Evolutionary conservation across 2,797 vertebrate genomes (phyloP).

Genomic region (Apodemus agrarius): DNA sequence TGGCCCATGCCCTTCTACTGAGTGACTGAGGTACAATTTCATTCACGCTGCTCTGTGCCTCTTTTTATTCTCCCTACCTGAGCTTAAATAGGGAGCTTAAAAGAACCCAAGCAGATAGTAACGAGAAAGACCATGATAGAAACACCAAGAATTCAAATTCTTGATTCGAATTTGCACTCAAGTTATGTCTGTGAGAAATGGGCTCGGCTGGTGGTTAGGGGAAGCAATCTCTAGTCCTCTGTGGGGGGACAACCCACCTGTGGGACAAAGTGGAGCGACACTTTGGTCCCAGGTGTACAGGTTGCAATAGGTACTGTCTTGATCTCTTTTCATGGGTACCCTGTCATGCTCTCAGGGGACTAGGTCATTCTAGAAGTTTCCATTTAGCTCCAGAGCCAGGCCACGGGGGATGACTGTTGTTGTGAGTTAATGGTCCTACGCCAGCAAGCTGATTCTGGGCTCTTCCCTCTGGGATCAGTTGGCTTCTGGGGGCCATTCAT

Average conservation of each 20-base stretch:
- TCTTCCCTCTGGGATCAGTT: not conserved
- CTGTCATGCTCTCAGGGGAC: not conserved
- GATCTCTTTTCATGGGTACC: not conserved
- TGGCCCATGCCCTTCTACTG: not conserved
- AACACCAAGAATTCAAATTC: not conserved
- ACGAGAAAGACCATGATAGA: not conserved
- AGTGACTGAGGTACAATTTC: not conserved
- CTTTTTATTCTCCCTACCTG: not conserved
- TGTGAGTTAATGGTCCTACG: not conserved
- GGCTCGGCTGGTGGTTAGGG: not conserved
- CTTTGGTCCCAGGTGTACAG: not conserved
- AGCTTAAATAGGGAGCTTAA: not conserved
- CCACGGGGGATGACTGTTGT: no score
- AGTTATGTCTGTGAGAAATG: not conserved
- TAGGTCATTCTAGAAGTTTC: not conserved
- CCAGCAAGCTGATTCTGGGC: not conserved
- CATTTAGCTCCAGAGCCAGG: not conserved
- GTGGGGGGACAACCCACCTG: not conserved
- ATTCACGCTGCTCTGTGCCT: not conserved
- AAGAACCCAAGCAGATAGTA: not conserved
- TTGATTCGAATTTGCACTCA: not conserved
- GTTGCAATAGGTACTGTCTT: not conserved
- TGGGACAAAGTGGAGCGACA: not conserved
- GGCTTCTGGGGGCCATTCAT: not conserved
- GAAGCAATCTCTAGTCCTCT: not conserved